Evolutionary conservation across 1,140 invertebrate genomes (phyloP).

Genomic region (Gerris buenoi): DNA sequence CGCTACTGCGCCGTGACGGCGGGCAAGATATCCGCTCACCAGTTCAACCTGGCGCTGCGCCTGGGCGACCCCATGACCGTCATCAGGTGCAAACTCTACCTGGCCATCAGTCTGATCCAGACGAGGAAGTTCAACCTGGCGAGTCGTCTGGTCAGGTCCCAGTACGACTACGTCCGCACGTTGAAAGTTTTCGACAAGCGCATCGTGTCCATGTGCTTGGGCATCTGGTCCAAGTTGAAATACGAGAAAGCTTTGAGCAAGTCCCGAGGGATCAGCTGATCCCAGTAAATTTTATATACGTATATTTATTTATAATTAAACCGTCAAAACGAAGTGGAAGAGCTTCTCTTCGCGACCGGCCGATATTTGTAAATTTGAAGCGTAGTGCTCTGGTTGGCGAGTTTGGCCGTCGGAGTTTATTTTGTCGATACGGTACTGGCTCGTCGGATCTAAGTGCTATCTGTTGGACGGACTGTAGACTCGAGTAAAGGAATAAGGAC

Average conservation of each 20-base stretch:
- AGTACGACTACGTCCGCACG: conserved; percentile 40
- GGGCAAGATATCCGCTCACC: conserved; percentile 67
- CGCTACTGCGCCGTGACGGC: conserved; percentile 64
- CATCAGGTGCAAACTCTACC: conserved; percentile 66
- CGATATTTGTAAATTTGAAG: too few relatives aligned
- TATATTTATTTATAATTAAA: too few relatives aligned
- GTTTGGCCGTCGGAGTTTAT: too few relatives aligned
- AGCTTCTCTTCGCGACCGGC: too few relatives aligned
- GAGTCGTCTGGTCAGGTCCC: conserved; percentile 45
- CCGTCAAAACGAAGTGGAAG: too few relatives aligned
- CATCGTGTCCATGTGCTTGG: conserved; percentile 62
- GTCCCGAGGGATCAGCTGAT: too few relatives aligned
- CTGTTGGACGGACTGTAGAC: too few relatives aligned
- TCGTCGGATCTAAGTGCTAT: too few relatives aligned
- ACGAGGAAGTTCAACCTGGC: conserved; percentile 46
- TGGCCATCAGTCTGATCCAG: conserved; percentile 76
- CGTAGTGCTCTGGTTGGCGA: too few relatives aligned
- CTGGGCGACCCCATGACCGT: conserved; percentile 64
- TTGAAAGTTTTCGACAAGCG: conserved; percentile 36
- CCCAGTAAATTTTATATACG: too few relatives aligned
- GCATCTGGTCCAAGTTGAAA: conserved; percentile 64
- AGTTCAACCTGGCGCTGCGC: conserved; percentile 60
- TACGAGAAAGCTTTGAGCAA: conserved; percentile 32
- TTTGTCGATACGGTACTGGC: too few relatives aligned
- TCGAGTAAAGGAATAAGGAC: too few relatives aligned